These are phyloP conservation scores for Aegithalos caudatus DNA, from an alignment of 2,113 vertebrate genomes.

Conservation along the genomic window DNA sequence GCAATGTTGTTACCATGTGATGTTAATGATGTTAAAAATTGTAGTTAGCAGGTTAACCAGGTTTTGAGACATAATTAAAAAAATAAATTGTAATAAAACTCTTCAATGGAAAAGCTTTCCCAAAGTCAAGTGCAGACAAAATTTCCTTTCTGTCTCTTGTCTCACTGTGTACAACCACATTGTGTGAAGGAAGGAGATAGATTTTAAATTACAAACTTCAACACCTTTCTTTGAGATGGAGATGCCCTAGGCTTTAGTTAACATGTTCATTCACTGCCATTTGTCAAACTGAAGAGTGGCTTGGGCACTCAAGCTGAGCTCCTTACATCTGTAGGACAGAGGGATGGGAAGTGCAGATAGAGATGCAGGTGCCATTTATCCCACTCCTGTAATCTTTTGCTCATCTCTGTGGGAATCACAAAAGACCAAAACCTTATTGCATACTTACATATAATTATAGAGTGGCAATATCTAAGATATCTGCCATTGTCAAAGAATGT, in stretches of 20 bases:
- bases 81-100: not conserved
- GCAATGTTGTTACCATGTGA: not conserved
- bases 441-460: not conserved
- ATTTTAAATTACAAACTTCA: not conserved
- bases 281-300: not conserved
- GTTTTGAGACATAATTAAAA: not conserved
- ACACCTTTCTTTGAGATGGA: not conserved
- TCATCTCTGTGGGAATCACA: not conserved
- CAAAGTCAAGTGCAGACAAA: not conserved
- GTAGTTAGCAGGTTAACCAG: not conserved
- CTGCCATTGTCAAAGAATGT: not conserved
- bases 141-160: not conserved
- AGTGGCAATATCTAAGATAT: not conserved
- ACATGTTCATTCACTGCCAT: not conserved
- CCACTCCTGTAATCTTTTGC: not conserved
- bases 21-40: not conserved
- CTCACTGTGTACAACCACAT: not conserved
- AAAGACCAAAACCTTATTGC: not conserved
- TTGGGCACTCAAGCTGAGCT: not conserved
- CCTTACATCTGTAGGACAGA: not conserved
- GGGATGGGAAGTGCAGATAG: not conserved
- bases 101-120: not conserved
- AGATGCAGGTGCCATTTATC: not conserved
- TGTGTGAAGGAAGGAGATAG: not conserved
- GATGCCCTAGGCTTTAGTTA: not conserved